Conservation (phyloP, 2,888 invertebrate genomes). For the Leptothorax acervorum region DNA sequence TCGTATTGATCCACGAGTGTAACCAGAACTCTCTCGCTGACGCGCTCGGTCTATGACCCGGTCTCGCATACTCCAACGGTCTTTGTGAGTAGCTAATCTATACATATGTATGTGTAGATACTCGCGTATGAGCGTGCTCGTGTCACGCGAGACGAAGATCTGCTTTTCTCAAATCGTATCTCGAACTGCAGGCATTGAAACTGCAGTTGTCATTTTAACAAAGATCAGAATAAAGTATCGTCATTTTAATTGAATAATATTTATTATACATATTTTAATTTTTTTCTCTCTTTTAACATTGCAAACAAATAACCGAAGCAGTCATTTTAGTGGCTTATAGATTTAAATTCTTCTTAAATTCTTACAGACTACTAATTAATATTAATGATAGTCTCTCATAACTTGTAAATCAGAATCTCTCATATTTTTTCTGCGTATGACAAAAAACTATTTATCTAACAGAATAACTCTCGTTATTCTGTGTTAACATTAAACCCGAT, state of each 20-base stretch:
- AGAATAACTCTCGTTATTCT: not conserved
- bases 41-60: constrained; percentile 33
- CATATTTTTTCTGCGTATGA: not conserved
- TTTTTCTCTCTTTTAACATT: not conserved
- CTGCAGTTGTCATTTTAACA: not conserved
- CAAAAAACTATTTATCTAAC: not conserved
- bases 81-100: constrained; percentile 2
- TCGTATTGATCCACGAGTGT: constrained; percentile 24
- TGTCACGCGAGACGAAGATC: not conserved
- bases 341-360: not conserved
- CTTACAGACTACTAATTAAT: not conserved
- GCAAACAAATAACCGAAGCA: not conserved
- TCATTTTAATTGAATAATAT: not conserved
- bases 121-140: not conserved
- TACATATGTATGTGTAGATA: not conserved
- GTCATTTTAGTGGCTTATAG: not conserved
- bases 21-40: constrained; percentile 34
- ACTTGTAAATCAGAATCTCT: not conserved
- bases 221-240: not conserved
- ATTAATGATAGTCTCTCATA: constrained; percentile 17
- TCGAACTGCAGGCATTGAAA: constrained; percentile 13
- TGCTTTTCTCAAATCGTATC: constrained; percentile 42
- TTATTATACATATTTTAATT: not conserved
- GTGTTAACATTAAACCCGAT: not conserved
- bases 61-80: not conserved